Base-by-base conservation (phyloP, 1,140 invertebrate species). In the Eriocheir sinensis region DNA sequence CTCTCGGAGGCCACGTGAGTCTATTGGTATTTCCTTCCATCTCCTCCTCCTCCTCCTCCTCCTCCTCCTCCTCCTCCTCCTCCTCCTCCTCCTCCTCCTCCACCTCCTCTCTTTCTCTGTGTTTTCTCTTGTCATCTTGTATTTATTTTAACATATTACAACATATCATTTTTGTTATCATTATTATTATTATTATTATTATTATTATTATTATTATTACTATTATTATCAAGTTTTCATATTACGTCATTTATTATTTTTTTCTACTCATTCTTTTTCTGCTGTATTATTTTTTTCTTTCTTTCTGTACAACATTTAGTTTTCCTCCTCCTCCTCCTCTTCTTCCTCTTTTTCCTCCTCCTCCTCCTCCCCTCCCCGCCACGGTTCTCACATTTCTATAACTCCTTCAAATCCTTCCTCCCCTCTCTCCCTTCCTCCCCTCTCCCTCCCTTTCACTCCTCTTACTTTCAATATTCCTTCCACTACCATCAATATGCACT, bases 371-470 rank as follows among this genome's bases (percentile, higher is more conserved):
- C 9, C 38, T 38, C 36, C n/a, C n/a, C n/a, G n/a, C n/a, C n/a
- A n/a, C 36, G 2, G 17, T 41, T 89, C 36, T 41, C 88, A 38
- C 88, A 41, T 32, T 36, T n/a, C n/a, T 44, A 41, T 44, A 41
- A 38, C 44, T 40, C 44, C 38, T 89, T 44, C n/a, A 15, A 27
- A 15, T 44, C 40, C 32, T 21, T 44, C 40, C 32, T 32, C 53
- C 88, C 32, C 88, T 44, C 34, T 89, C 88, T 40, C 88, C n/a
- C 32, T 89, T 44, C 34, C 40, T 90, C 34, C 34, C 32, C 32
- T 32, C 72, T 44, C 38, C 85, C 38, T 88, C 9, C 40, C 34
- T 36, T 88, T 34, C 40, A 21, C 85, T 88, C 85, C 40, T 88
- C 85, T 41, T 41, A 53, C 48, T 53, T 53, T 53, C 21, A 9